Conservation (phyloP, 1,140 invertebrate species). For the Drosophila lowei region DNA sequence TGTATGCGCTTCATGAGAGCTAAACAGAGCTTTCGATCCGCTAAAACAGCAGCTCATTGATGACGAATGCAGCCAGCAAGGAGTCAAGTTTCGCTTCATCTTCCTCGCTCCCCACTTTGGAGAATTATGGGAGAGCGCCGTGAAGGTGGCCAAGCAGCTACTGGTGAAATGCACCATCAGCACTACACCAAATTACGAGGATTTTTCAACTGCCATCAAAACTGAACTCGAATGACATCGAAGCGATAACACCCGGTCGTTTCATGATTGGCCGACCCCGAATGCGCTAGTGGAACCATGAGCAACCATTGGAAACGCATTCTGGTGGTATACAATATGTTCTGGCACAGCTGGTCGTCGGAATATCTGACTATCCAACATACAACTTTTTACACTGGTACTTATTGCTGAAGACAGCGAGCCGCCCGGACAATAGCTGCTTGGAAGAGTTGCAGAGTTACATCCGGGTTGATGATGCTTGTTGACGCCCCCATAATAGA, state of each 20-base stretch:
- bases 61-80: not conserved
- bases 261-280: conserved; percentile 13
- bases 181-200: conserved; percentile 15
- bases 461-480: not conserved
- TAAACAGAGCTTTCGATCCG: not conserved
- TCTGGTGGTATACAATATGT: not conserved
- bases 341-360: not conserved
- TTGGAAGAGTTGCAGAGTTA: not conserved
- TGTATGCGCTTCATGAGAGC: not conserved
- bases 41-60: not conserved
- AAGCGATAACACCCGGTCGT: conserved; percentile 10
- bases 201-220: conserved; percentile 4
- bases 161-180: conserved; percentile 1
- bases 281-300: not conserved
- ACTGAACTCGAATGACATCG: not conserved
- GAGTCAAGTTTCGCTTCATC: not conserved
- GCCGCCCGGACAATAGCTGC: conserved; percentile 3
- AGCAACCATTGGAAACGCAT: conserved; percentile 4
- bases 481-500: too few relatives aligned
- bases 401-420: conserved; percentile 8
- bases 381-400: not conserved
- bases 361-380: not conserved
- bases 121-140: not conserved
- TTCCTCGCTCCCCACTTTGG: not conserved
- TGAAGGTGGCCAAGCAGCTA: conserved; percentile 8